Evolutionary conservation across 2,888 invertebrate genomes (phyloP), one percentile per base, ranked within the genome.

Genomic region (Melieria picta): DNA sequence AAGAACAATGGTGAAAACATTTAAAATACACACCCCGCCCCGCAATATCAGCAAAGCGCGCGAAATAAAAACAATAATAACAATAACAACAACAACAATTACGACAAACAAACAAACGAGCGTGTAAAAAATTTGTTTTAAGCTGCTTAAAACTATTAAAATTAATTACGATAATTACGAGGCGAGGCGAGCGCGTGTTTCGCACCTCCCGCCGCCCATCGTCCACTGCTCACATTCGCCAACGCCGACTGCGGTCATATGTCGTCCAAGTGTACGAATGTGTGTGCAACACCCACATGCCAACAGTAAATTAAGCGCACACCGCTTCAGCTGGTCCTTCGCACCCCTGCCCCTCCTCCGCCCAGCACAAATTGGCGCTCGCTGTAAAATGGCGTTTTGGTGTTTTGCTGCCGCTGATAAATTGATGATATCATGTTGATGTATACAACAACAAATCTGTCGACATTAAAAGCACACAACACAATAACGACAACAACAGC

Each of bases 321-420:
- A 30, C 30, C 30, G 30, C 30, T 30, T 30, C 30, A 30, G 30
- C 30, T 30, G 30, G 30, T 30, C 30, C 30, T 30, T 30, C 30
- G 2, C 30, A 30, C 30, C 30, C 1, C 30, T 30, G 30, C 30
- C 30, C 13, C 47, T 62, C 7, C 30, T 62, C 47, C 46, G 3
- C 3, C 30, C 30, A 30, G 2, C 30, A 30, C 45, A 66, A 66
- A 66, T 66, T 50, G 43, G 42, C 4, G 30, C 13, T 50, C 43
- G 48, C 6, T 9, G 10, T 58, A 48, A 48, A 48, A 57, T n/a
- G 57, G 48, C 13, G n/a, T 56, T 47, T 7, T 10, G 57, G 6
- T 52, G 13, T 56, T 66, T 60, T 7, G 48, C 42, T 43, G 50
- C 50, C 50, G 48, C 46, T 60, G 61, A 71, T 71, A 71, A 71